Base-by-base conservation (phyloP, 2,113 vertebrate species). In the Emydocephalus ijimae region DNA sequence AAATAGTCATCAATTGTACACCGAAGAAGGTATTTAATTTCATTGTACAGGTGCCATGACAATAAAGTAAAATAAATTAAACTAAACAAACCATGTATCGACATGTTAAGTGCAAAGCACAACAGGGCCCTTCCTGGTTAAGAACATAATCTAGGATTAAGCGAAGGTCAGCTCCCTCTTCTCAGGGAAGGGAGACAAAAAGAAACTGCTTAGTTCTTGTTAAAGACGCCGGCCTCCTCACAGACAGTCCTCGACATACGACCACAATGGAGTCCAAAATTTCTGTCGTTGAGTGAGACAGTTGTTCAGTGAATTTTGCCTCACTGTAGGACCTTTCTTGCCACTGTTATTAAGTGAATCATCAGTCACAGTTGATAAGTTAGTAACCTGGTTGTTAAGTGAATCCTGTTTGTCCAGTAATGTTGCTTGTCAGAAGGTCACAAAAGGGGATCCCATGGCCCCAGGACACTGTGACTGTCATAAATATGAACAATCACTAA, bases 141-240 rank as follows among this genome's bases (percentile, higher is more conserved):
- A 97, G 96, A 97, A 97, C 96, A 97, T 98, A 98, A 98, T 98
- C 98, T 96, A 95, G 96, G 97, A 97, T 98, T 97, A 98, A 96
- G 94, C 93, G 96, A 95, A 96, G 97, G 97, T 96, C 97, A 96
- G 95, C 95, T 95, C 97, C 96, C 95, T 96, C 96, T 43, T 50
- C 93, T 91, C 95, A 95, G 95, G 96, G 96, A 97, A 97, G 92
- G 96, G 94, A 96, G 94, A 94, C 95, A 93, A 93, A 96, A 94
- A 93, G 93, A 89, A 92, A 94, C 96, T 97, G 95, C 97, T 97
- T 97, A 91, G 95, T 94, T 95, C 92, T 94, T 94, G 93, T 94
- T 97, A 95, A 94, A 92, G 93, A 89, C 92, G 92, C 88, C 91
- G 94, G 94, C 88, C 92, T 48, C 93, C 29, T 50, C 61, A 54